Base-by-base conservation (phyloP, 2,888 invertebrate species). In the Helobdella robusta region DNA sequence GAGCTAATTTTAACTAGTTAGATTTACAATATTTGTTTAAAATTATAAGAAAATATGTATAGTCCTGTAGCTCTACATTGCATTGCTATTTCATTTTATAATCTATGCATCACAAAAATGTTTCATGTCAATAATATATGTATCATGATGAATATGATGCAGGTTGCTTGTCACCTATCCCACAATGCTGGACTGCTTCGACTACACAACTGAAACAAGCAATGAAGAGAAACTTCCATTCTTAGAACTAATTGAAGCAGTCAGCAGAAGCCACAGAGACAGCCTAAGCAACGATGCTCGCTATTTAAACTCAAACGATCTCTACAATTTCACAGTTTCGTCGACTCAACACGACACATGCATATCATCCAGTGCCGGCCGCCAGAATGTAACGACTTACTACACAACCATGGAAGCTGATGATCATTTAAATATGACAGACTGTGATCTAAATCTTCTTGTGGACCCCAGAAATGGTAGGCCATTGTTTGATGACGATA, bases 391-490 rank as follows among this genome's bases (percentile, higher is more conserved):
- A n/a, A 54, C 54, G 18, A 6, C 23, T 23, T 32, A 28, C 54
- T 32, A 54, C 54, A 28, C 62, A 15, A 32, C 35, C 11, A 48
- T 50, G 11, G 35, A 50, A n/a, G 44, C 48, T 20, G 62, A 62
- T 46, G 62, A 62, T 6, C 4, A 23, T 18, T 50, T 46, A 15
- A 62, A 46, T 18, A n/a, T 46, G 20, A 62, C 62, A 11, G 62
- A 70, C 59, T 66, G 66, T 20, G 68, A 70, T 50, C 68, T 69
- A 4, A 69, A 70, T 64, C 44, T 68, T 46, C 44, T 91, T 85
- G 91, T 91, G 4, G 91, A 91, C 81, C 91, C 91, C 3, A 90
- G 89, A 75, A 89, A 88, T 32, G 90, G 91, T 52, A 87, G 91
- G 86, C 91, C 91, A 83, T 87, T 46, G 84, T 30, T 30, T 30